A percentile compares a stretch with the other conserved stretches of the same genome.
Conservation (phyloP, 2,113 vertebrate species). For the Sinocyclocheilus maitianheensis region DNA sequence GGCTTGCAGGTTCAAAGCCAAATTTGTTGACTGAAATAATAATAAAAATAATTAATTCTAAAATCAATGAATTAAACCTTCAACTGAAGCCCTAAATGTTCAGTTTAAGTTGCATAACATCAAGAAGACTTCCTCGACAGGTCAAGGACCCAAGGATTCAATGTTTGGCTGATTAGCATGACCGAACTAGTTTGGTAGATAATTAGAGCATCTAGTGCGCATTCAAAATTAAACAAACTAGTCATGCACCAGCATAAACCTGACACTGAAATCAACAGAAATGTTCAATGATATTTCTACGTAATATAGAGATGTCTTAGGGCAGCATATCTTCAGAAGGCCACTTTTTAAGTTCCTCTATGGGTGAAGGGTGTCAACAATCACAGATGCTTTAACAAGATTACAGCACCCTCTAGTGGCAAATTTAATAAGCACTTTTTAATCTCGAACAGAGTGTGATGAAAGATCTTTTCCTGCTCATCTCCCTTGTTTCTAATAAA, state of each 20-base stretch:
- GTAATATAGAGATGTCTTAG: neutral
- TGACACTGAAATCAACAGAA: neutral
- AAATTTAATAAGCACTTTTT: neutral
- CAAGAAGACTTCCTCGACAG: too few species aligned
- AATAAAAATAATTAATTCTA: too few species aligned
- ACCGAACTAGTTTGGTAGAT: too few species aligned
- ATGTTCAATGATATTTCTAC: neutral
- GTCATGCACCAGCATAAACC: neutral
- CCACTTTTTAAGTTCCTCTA: neutral
- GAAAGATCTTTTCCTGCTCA: neutral
- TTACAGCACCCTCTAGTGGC: constrained; percentile 28
- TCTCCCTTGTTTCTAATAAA: neutral
- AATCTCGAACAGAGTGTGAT: neutral
- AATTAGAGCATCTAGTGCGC: neutral
- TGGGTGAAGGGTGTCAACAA: neutral
- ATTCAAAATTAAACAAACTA: neutral
- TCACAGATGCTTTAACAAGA: neutral
- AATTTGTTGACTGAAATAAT: too few species aligned
- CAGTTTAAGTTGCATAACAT: neutral
- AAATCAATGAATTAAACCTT: too few species aligned
- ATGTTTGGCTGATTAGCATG: neutral
- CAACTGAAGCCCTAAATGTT: neutral
- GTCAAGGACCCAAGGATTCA: neutral
- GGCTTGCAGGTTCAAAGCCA: too few species aligned
- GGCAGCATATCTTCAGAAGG: neutral